Conservation (phyloP, 2,888 invertebrate genomes). For the Baronia brevicornis region DNA sequence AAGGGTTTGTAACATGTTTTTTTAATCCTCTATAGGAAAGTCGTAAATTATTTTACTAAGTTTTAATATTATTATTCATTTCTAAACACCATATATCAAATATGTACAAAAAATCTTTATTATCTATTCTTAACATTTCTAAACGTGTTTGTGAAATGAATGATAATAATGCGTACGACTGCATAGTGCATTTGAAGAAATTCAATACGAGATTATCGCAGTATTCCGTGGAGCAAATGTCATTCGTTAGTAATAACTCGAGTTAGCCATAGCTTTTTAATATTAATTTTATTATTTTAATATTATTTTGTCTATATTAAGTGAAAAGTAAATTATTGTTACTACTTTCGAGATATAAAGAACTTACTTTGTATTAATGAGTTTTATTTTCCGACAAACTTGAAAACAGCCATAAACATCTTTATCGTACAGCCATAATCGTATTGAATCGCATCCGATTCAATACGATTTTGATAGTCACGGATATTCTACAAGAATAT, state of each 20-base stretch:
- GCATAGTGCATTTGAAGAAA: conserved; percentile 22
- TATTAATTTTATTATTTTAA: conserved; percentile 39
- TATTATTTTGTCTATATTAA: conserved; percentile 45
- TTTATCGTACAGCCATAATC: too few relatives aligned
- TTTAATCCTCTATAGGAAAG: too few relatives aligned
- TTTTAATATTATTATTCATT: conserved; percentile 2
- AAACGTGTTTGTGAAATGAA: conserved; percentile 3
- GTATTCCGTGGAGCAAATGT: conserved; percentile 50
- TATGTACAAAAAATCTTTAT: conserved; percentile 9
- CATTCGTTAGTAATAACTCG: conserved; percentile 33
- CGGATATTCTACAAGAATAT: too few relatives aligned
- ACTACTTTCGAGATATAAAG: conserved; percentile 64
- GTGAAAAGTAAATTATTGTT: conserved; percentile 69
- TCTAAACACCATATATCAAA: conserved; percentile 5
- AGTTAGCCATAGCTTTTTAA: conserved; percentile 60
- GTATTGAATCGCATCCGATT: too few relatives aligned
- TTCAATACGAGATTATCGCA: conserved; percentile 41
- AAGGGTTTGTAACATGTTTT: conserved; percentile 5
- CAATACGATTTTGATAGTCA: too few relatives aligned
- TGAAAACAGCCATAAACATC: too few relatives aligned
- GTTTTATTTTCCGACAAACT: conserved; percentile 38
- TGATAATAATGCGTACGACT: conserved; percentile 16
- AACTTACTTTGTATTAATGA: conserved; percentile 57
- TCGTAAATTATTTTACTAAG: too few relatives aligned
- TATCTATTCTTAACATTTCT: conserved; percentile 4